phyloP scores from a whole-genome alignment of 1,140 invertebrate genomes.

The Magallana gigas region DNA sequence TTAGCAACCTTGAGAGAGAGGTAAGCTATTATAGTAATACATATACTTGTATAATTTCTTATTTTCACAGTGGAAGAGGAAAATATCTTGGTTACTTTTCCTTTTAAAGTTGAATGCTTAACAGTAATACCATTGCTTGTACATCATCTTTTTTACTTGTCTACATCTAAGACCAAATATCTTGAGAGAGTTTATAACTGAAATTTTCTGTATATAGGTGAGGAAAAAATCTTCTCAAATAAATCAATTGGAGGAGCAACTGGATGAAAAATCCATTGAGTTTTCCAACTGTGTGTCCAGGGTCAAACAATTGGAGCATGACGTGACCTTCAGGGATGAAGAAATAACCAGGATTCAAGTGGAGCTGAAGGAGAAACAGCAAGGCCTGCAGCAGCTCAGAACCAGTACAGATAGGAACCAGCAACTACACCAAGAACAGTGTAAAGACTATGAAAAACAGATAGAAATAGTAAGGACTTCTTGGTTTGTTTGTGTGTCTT shows the following conservation, averaged over 20 bases:
- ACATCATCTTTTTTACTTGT: too few relatives aligned
- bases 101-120: too few relatives aligned
- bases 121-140: too few relatives aligned
- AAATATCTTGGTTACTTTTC: too few relatives aligned
- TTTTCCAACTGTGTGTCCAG: constrained; percentile 57
- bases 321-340: constrained; percentile 56
- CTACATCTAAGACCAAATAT: too few relatives aligned
- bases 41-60: too few relatives aligned
- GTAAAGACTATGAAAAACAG: constrained; percentile 71
- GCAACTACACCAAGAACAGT: constrained; percentile 67
- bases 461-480: constrained; percentile 69
- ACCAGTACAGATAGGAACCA: constrained; percentile 59
- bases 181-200: not conserved
- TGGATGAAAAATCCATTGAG: constrained; percentile 68
- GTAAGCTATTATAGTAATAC: constrained; percentile 46
- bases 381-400: constrained; percentile 50
- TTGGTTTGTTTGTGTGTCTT: not conserved
- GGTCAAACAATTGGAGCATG: constrained; percentile 64
- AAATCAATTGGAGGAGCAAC: constrained; percentile 65
- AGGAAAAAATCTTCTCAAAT: constrained; percentile 68
- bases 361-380: constrained; percentile 61
- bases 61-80: too few relatives aligned
- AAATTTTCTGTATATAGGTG: constrained; percentile 50
- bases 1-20: constrained; percentile 72
- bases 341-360: constrained; percentile 58